A percentile compares a stretch with the other conserved stretches of the same genome.
phyloP scores from a whole-genome alignment of 2,113 vertebrate species.

The Bubo bubo region DNA sequence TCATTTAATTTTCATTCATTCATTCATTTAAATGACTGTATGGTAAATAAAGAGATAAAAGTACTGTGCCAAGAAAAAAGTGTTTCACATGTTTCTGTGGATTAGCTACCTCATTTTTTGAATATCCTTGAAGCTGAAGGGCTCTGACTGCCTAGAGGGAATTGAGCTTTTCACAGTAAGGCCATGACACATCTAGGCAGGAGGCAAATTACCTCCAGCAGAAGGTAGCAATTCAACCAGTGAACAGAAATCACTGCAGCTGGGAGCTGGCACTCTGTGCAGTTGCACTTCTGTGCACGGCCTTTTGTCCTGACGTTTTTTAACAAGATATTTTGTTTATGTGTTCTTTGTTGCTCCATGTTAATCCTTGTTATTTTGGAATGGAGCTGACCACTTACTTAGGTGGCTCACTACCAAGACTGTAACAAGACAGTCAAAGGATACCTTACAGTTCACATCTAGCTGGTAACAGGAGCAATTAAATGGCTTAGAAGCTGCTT shows the following conservation, averaged over 20 bases:
- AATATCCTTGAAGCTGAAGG: not conserved
- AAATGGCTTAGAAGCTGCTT: not conserved
- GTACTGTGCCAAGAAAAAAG: not conserved
- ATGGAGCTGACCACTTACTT: not conserved
- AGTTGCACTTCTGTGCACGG: not conserved
- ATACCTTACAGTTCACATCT: not conserved
- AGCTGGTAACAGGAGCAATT: not conserved
- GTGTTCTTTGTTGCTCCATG: not conserved
- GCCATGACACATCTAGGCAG: not conserved
- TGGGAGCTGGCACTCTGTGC: not conserved
- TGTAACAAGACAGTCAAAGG: not conserved
- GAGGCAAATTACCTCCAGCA: not conserved
- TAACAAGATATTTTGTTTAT: not conserved
- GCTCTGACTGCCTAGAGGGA: not conserved
- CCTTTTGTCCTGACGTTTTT: not conserved
- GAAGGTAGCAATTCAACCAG: not conserved
- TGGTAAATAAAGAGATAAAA: not conserved
- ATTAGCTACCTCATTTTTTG: not conserved
- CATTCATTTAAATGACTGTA: not conserved
- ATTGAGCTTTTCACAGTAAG: not conserved
- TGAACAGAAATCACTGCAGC: not conserved
- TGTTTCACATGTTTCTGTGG: not conserved
- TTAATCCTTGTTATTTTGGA: slow-evolving; percentile 1
- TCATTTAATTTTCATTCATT: not conserved
- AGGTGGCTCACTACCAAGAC: not conserved